Conservation (phyloP, 2,888 invertebrate genomes). For the Gasteruption jaculator region DNA sequence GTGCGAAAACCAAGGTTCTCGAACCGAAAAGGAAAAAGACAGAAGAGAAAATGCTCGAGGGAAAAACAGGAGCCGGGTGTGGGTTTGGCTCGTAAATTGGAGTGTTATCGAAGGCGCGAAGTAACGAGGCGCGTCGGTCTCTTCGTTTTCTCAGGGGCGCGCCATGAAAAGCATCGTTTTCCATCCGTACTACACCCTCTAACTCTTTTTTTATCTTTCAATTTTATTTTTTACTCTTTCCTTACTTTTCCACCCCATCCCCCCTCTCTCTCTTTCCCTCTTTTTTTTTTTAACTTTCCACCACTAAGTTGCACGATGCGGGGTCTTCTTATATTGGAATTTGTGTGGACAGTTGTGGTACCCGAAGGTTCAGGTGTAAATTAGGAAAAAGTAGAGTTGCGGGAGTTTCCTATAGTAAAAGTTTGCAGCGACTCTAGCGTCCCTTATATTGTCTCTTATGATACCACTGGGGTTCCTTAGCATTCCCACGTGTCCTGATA, state of each 20-base stretch:
- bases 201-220: no score
- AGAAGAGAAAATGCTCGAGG: not conserved
- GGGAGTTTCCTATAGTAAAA: no score
- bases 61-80: constrained; percentile 12
- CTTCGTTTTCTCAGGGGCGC: constrained; percentile 25
- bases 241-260: constrained; percentile 18
- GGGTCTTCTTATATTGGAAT: no score
- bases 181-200: constrained; percentile 16
- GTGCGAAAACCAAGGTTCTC: constrained; percentile 15
- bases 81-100: constrained; percentile 31
- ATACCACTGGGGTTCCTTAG: no score
- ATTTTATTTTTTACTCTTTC: constrained; percentile 13
- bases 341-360: no score
- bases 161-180: constrained; percentile 25
- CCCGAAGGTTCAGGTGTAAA: constrained; percentile 38
- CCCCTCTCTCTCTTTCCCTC: constrained; percentile 14
- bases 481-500: no score
- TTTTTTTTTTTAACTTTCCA: constrained; percentile 16
- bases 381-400: constrained; percentile 38
- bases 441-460: no score
- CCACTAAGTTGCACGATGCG: constrained; percentile 16
- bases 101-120: constrained; percentile 32
- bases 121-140: constrained; percentile 30
- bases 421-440: no score
- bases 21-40: not conserved